Base-by-base conservation (phyloP, 2,888 invertebrate genomes). In the Oscheius sp. region DNA sequence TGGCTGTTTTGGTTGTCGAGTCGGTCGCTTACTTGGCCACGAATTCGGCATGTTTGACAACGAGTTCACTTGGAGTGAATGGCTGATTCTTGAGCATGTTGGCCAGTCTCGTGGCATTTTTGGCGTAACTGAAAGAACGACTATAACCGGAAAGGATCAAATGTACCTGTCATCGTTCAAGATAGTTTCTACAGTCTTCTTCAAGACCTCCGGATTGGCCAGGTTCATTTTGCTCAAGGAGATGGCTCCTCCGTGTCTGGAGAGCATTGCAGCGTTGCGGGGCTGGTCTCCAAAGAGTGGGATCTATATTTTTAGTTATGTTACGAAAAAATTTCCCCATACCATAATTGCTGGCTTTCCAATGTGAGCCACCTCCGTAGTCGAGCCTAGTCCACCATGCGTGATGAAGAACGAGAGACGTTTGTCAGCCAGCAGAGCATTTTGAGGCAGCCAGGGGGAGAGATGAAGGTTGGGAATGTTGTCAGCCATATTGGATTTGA, bases 401-500 rank as follows among this genome's bases (percentile, higher is more conserved):
- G 70, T 74, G 35, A 74, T 70, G 55, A 74, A 74, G n/a, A 70
- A 4, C 9, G 60, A 53, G 4, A 74, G 62, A 10, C 74, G 35
- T 10, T 35, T 32, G 50, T 74, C 74, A 11, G 73, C 72, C 13
- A 84, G 50, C 9, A 85, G 50, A 62, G 76, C 78, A 50, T 68
- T 77, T 68, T 85, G 84, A 7, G 84, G 84, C 55, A 80, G 71
- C 84, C 84, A 84, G 50, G 76, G 76, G 2, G 70, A 72, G 1
- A 83, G 32, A n/a, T 70, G 33, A n/a, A 84, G 74, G 74, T 84
- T 84, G 0, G 42, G 33, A 21, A 76, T 62, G 21, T 51, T 59
- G 13, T 73, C 50, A 32, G 63, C 65, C 60, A 70, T 60, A 13
- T 75, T 62, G 9, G 62, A 51, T 47, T 78, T 71, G 35, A 77